Evolutionary conservation across 2,888 invertebrate species (phyloP).

Genomic region (Tethea ocularis): DNA sequence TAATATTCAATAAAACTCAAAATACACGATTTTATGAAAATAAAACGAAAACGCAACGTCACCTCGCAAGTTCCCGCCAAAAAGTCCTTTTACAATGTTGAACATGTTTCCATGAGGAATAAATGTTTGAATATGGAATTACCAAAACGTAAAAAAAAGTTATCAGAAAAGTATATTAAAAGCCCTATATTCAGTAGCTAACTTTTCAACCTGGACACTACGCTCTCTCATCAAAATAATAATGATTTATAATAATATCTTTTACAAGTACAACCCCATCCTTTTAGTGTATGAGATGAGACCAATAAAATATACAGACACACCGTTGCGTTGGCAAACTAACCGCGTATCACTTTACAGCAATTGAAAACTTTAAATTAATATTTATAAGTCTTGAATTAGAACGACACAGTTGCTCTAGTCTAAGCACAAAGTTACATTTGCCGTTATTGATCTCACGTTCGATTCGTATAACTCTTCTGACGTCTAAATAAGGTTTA

Average conservation of each 20-base stretch:
- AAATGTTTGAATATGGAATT: too few relatives aligned
- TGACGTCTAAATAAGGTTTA: not conserved
- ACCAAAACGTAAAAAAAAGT: not conserved
- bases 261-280: slow-evolving; percentile 42
- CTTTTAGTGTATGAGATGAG: slow-evolving; percentile 42
- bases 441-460: not conserved
- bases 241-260: slow-evolving; percentile 56
- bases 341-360: slow-evolving; percentile 12
- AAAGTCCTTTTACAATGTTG: too few relatives aligned
- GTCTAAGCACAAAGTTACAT: not conserved
- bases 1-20: too few relatives aligned
- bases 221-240: slow-evolving; percentile 44
- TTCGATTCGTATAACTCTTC: not conserved
- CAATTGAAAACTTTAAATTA: slow-evolving; percentile 11
- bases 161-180: too few relatives aligned
- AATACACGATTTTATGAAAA: too few relatives aligned
- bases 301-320: slow-evolving; percentile 42
- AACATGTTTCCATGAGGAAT: too few relatives aligned
- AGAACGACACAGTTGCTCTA: slow-evolving; percentile 1
- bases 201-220: slow-evolving; percentile 51
- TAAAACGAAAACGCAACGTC: too few relatives aligned
- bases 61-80: too few relatives aligned
- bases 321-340: not conserved
- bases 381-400: not conserved
- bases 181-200: slow-evolving; percentile 51